Percentiles rank a stretch among this genome's conserved stretches.
These are phyloP conservation scores for Cepaea nemoralis DNA, from an alignment of 1,140 invertebrate species.

Conservation along the genomic window DNA sequence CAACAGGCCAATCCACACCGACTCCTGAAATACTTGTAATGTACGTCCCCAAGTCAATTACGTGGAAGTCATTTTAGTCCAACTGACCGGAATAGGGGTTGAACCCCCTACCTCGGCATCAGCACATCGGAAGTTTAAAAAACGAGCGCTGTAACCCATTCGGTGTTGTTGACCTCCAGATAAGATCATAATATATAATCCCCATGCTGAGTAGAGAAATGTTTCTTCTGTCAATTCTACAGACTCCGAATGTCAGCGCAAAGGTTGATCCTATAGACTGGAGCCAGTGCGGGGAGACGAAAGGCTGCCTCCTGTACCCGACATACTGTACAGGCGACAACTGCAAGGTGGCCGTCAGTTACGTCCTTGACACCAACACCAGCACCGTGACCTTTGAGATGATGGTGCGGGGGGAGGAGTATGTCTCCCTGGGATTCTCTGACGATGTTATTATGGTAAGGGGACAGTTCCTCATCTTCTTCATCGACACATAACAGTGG, in stretches of 20 bases:
- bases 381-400: constrained; percentile 41
- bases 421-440: constrained; percentile 52
- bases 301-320: constrained; percentile 74
- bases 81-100: no score
- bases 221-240: background rate
- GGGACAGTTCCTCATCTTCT: background rate
- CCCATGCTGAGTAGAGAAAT: no score
- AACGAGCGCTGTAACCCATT: no score
- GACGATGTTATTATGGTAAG: constrained; percentile 45
- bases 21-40: no score
- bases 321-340: constrained; percentile 79
- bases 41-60: no score
- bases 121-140: no score
- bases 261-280: constrained; percentile 28
- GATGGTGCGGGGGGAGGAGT: constrained; percentile 39
- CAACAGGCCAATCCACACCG: no score
- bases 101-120: no score
- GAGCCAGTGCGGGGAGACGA: constrained; percentile 43
- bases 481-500: no score
- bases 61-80: no score
- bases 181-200: no score
- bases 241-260: background rate
- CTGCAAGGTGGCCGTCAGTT: constrained; percentile 76
- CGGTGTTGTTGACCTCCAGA: no score
- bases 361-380: constrained; percentile 1